Evolutionary conservation across 2,888 invertebrate species (phyloP), one percentile per base, ranked within the genome.

Genomic region (Caenorhabditis zanzibari): DNA sequence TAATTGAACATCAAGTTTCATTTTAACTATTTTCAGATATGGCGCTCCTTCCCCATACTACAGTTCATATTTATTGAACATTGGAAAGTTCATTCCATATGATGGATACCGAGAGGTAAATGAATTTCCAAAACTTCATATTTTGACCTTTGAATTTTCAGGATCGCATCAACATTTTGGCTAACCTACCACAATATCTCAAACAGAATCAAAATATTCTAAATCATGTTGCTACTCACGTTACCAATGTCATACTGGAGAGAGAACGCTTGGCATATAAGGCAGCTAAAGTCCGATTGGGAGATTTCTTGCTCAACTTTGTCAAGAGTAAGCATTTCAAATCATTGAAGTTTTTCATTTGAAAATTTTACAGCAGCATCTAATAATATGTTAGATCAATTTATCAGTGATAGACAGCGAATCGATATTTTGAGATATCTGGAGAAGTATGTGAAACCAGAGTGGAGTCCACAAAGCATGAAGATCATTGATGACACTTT

Each of bases 151-250:
- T 7, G 19, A 19, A 47, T 19, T 54, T 68, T 24, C 22, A 69
- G 69, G 26, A 69, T 28, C 69, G 69, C 12, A 12, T 69, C 10
- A 12, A 58, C 2, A 56, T 69, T 24, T 38, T 69, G 14, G 54
- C 24, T 1, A 41, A 41, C 26, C 0, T 69, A 0, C 69, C 69
- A 26, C n/a, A 35, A 2, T 26, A 26, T n/a, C 9, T 52, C 52
- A 68, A 10, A 54, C 16, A 19, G 2, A 12, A 35, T 16, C n/a
- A 2, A 12, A 10, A 6, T 6, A 12, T 38, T 2, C 38, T 38
- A 2, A 6, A 38, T 12, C 7, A 10, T 2, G 12, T 12, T 12
- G 38, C 38, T 10, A 2, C 38, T 2, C 12, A 10, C 10, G 38
- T 38, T 0, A n/a, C 64, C 1, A 0, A 32, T 5, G n/a, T 49